Percentiles rank a stretch among this genome's conserved stretches.
Conservation (phyloP, 2,797 vertebrate species). For the Petrocephalus schoutedeni region DNA sequence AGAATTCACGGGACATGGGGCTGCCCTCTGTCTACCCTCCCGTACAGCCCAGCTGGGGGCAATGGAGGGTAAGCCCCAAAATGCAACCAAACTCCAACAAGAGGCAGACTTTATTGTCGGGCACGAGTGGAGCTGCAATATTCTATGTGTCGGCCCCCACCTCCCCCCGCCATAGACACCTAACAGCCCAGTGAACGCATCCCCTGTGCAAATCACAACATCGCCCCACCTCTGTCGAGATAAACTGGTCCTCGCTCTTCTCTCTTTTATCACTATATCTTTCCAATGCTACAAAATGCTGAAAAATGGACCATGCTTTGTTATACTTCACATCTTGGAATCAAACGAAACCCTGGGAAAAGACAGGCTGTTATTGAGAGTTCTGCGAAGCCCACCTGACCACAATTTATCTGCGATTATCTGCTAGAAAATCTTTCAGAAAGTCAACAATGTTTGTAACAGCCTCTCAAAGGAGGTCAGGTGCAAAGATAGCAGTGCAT, state of each 20-base stretch:
- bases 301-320: not conserved
- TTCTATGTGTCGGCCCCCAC: not conserved
- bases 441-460: constrained; percentile 15
- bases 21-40: constrained; percentile 27
- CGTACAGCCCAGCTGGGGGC: constrained; percentile 18
- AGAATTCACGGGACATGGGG: constrained; percentile 12
- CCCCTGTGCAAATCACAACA: not conserved
- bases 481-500: constrained; percentile 5
- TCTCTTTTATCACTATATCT: not conserved
- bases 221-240: not conserved
- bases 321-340: not conserved
- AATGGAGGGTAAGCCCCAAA: not conserved
- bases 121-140: constrained; percentile 27
- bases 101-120: constrained; percentile 14
- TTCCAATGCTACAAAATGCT: not conserved
- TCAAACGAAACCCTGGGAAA: not conserved
- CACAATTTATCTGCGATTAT: not conserved
- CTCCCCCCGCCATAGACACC: not conserved
- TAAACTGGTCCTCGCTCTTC: not conserved
- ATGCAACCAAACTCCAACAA: constrained; percentile 5
- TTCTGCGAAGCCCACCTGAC: not conserved
- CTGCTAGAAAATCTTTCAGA: not conserved
- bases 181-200: constrained; percentile 8
- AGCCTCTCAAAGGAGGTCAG: not conserved
- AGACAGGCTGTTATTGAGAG: not conserved